A percentile compares a stretch with the other conserved stretches of the same genome.
phyloP scores from a whole-genome alignment of 2,888 invertebrate species.

The Drosophila affinis region DNA sequence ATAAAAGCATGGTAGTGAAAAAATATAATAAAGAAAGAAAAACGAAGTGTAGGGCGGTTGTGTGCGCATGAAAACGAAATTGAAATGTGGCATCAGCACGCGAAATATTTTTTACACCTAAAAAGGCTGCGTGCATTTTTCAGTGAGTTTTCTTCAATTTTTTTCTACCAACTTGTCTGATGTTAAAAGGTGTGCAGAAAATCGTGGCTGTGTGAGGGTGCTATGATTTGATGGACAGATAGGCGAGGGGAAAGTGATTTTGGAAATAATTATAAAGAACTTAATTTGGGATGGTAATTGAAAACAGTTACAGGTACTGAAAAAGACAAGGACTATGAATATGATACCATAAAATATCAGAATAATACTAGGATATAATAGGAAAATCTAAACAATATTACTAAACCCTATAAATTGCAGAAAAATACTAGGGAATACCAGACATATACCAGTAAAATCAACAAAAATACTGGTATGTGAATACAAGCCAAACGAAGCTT shows the following conservation, averaged over 20 bases:
- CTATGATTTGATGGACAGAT: no score
- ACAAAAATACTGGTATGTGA: no score
- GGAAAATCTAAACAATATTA: no score
- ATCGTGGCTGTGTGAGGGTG: not conserved
- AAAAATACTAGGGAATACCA: no score
- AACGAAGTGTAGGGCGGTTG: conserved; percentile 6
- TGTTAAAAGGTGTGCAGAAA: not conserved
- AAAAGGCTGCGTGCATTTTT: conserved; percentile 41
- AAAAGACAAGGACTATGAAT: no score
- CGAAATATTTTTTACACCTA: conserved; percentile 32
- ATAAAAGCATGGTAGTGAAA: conserved; percentile 19
- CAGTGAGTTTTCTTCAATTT: conserved; percentile 34
- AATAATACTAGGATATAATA: no score
- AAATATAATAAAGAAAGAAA: conserved; percentile 9
- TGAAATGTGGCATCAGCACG: conserved; percentile 57
- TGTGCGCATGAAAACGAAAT: conserved; percentile 34
- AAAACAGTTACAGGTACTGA: no score
- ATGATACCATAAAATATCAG: no score
- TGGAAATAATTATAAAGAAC: not conserved
- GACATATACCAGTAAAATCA: no score
- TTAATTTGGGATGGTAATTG: not conserved
- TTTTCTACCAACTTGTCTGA: not conserved
- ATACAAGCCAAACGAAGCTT: no score
- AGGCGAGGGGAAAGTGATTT: not conserved
- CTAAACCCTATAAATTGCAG: no score